Evolutionary conservation across 2,888 invertebrate genomes (phyloP), one percentile per base, ranked within the genome.

Genomic region (Blera fallax): DNA sequence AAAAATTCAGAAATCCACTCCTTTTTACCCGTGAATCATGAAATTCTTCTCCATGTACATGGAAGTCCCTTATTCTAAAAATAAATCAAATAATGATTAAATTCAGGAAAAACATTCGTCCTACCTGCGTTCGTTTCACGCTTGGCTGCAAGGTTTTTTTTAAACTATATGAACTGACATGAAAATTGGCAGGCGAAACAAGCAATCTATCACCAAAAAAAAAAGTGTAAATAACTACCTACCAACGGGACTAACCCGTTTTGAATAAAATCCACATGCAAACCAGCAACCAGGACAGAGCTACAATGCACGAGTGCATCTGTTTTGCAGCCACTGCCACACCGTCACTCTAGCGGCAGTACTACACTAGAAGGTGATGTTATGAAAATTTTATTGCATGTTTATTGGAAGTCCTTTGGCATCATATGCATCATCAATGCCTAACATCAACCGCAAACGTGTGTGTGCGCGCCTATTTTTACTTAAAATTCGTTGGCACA

Each of bases 371-470:
- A 60, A 64, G 58, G 50, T 72, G 58, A 72, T 65, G 32, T 82
- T 78, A 72, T 82, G 80, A 80, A 84, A 84, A 74, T 67, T 80
- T 70, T 54, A 67, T 76, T 58, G 18, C 24, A 48, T 79, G 72
- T 73, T 83, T 62, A 79, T 76, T 76, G 58, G 40, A 56, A 65
- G 76, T 48, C 72, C 72, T 76, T 64, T 52, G 56, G 74, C 65
- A 83, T 64, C 32, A 58, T 27, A 77, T 82, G 79, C 84, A 84
- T 84, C 74, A 84, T 76, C 70, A 76, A 70, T 65, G 73, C 43
- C 58, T 56, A 74, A 74, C 48, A 64, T 18, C 69, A 84, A 84
- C 80, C 80, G 58, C 69, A 76, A 82, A 29, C 29, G 64, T 50
- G 29, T 18, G 32, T 8, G 8, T n/a, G 50, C 16, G 43, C 5